Conservation (phyloP, 2,113 vertebrate genomes). For the Octodon degus region DNA sequence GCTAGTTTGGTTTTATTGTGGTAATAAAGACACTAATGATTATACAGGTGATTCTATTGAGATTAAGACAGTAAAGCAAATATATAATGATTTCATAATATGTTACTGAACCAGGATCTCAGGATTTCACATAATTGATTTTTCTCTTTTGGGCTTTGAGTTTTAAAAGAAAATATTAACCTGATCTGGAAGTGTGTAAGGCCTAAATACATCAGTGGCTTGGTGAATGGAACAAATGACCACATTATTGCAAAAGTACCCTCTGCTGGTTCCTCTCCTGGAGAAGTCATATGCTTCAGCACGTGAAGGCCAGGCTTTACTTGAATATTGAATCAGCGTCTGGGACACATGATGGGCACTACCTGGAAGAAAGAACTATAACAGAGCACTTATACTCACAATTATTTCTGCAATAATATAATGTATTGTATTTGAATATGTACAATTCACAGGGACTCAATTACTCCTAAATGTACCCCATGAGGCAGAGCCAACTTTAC, state of each 20-base stretch:
- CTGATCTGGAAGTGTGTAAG: neutral
- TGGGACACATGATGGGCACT: neutral
- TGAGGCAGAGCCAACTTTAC: neutral
- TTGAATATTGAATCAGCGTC: neutral
- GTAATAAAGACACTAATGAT: neutral
- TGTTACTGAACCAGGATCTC: neutral
- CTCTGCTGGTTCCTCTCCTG: neutral
- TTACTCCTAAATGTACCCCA: neutral
- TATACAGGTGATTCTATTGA: neutral
- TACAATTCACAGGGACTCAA: neutral
- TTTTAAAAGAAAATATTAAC: neutral
- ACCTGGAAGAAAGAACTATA: neutral
- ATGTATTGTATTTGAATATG: neutral
- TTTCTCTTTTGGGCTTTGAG: neutral
- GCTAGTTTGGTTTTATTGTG: neutral
- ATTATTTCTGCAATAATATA: neutral
- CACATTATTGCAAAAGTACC: neutral
- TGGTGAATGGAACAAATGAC: neutral
- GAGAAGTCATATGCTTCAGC: accelerated
- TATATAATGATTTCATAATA: neutral
- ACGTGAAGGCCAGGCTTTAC: neutral
- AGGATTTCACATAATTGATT: neutral
- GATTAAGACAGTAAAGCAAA: neutral
- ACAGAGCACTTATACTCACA: neutral
- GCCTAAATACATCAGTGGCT: neutral